Conservation (phyloP, 2,888 invertebrate species). For the Phortica magna region DNA sequence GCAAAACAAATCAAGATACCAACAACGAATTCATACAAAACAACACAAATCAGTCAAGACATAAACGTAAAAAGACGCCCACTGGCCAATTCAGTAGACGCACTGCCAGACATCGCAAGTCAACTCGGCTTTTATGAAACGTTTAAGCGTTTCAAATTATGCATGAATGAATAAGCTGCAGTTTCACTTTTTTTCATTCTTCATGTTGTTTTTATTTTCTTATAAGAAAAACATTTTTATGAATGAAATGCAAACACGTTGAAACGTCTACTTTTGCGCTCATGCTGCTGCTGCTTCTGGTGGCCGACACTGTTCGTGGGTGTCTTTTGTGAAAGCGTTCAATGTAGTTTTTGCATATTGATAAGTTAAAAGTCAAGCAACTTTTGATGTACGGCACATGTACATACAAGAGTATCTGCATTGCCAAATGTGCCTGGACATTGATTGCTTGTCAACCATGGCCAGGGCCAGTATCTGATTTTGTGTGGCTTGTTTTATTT, state of each 20-base stretch:
- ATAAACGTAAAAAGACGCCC: slow-evolving; percentile 9
- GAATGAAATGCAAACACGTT: slow-evolving; percentile 49
- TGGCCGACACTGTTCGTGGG: neutral
- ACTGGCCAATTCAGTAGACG: slow-evolving; percentile 8
- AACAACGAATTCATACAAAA: too few relatives aligned
- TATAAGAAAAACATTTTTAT: slow-evolving; percentile 37
- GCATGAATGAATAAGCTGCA: slow-evolving; percentile 44
- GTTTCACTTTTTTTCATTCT: slow-evolving; percentile 21
- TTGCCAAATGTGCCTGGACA: neutral
- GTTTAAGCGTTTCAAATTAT: neutral
- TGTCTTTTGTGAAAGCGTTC: slow-evolving; percentile 52
- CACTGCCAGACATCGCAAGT: neutral
- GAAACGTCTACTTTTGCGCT: slow-evolving; percentile 48
- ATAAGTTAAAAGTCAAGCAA: neutral
- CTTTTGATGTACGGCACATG: neutral
- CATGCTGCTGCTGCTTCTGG: slow-evolving; percentile 39
- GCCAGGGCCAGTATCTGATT: slow-evolving; percentile 14
- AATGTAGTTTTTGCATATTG: slow-evolving; percentile 27
- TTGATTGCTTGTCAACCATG: slow-evolving; percentile 13
- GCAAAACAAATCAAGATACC: neutral
- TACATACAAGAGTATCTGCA: neutral
- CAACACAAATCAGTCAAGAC: neutral
- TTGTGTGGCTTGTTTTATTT: neutral
- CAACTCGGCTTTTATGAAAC: neutral
- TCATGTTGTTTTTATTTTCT: neutral